A percentile compares a stretch with the other conserved stretches of the same genome.
Evolutionary conservation across 2,797 vertebrate species (phyloP).

Genomic region (Sebastes cheni): DNA sequence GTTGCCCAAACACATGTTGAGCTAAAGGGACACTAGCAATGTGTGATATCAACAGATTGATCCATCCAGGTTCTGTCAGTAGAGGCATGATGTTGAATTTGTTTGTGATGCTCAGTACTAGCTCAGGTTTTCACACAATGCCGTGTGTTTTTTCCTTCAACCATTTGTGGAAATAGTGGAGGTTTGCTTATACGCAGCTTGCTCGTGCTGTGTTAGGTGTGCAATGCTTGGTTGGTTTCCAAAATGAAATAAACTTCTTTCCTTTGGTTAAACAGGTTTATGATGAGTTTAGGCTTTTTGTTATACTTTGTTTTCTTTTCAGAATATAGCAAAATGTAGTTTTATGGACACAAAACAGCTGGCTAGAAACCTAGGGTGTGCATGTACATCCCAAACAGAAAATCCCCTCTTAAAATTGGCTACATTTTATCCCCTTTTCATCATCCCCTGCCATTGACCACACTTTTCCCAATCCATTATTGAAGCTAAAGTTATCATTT

Average conservation of each 20-base stretch:
- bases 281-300: not conserved
- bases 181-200: not conserved
- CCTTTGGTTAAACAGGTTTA: not conserved
- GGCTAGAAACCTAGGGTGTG: not conserved
- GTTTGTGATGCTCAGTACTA: not conserved
- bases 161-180: not conserved
- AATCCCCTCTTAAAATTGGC: not conserved
- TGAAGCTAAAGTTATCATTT: not conserved
- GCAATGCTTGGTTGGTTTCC: not conserved
- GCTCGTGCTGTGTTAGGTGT: not conserved
- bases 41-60: not conserved
- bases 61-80: not conserved
- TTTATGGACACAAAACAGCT: not conserved
- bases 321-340: not conserved
- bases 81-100: not conserved
- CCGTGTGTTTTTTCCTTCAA: not conserved
- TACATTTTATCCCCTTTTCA: not conserved
- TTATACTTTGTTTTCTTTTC: not conserved
- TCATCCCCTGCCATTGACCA: not conserved
- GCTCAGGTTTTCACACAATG: not conserved
- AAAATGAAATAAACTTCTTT: not conserved
- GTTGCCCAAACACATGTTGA: not conserved
- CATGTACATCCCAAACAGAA: not conserved
- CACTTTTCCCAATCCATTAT: not conserved
- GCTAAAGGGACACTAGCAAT: not conserved